Evolutionary conservation across 1,140 invertebrate species (phyloP), one percentile per base, ranked within the genome.

Genomic region (Heliconius congener): DNA sequence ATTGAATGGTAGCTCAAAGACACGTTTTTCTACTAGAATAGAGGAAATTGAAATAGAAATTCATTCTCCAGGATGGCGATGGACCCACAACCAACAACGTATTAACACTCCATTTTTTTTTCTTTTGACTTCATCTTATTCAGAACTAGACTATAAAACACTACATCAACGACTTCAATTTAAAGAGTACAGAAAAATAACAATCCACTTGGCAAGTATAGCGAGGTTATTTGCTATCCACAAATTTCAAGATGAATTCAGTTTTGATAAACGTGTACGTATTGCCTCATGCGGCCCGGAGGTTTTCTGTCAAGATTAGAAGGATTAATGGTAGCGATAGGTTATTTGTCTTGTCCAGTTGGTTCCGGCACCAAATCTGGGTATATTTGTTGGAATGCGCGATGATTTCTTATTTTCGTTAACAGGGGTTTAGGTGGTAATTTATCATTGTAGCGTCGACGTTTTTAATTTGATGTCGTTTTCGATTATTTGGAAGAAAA

Each of bases 221-320:
- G 73, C 9, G 39, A 27, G 23, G 23, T 71, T 77, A 74, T 77
- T 73, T 66, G 55, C n/a, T 39, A 81, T 46, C 57, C n/a, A 18
- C 13, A 71, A 52, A 83, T 71, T 55, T 71, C 50, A 71, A 66
- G 19, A 71, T 71, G 71, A 39, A 72, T 79, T 74, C 82, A 81
- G 85, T 88, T 90, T 86, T 90, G 88, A 90, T 87, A 87, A 88
- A 88, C 88, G 72, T 87, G 55, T 85, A 77, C 74, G 71, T 76
- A 81, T 79, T 77, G 78, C 81, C 86, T 80, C 73, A 81, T 78
- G 73, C 77, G 71, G 71, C 46, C 86, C 84, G 87, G 86, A 89
- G 88, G 84, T 88, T 88, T 88, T 88, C 88, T 88, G 88, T 90
- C 88, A 86, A 89, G 89, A 91, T 90, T 90, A 91, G 87, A 89